phyloP scores from a whole-genome alignment of 2,113 vertebrate species.

The Felis chaus region DNA sequence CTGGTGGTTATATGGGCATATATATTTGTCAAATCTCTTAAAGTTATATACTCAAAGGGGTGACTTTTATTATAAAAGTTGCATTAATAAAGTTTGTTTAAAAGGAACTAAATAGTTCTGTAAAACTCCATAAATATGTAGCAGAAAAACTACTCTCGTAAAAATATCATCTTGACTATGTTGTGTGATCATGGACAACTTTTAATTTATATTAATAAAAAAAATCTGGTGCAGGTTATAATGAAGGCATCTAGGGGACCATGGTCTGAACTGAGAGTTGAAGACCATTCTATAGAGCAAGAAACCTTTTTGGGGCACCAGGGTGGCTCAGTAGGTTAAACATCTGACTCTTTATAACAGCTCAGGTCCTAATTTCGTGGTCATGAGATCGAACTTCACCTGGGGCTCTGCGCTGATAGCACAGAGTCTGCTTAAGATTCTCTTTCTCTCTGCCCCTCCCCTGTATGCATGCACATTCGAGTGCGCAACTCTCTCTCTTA shows the following conservation, averaged over 20 bases:
- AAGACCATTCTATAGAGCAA: background rate
- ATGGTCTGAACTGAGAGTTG: background rate
- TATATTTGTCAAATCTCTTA: background rate
- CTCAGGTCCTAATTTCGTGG: no score
- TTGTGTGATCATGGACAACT: background rate
- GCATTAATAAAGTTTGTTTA: background rate
- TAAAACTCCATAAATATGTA: background rate
- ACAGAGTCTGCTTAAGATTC: no score
- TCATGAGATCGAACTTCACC: no score
- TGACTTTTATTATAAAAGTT: background rate
- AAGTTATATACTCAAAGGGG: background rate
- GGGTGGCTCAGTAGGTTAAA: no score
- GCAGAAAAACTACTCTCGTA: background rate
- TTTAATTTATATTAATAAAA: background rate
- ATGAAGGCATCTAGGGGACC: background rate
- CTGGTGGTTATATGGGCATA: background rate
- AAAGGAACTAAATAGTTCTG: background rate
- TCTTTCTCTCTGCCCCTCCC: no score
- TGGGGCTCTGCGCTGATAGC: no score
- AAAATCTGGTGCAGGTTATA: background rate
- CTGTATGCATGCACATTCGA: no score
- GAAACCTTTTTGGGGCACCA: background rate
- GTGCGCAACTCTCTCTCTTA: no score
- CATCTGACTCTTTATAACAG: no score
- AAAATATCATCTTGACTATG: background rate